Evolutionary conservation across 2,797 vertebrate species (phyloP).

Genomic region (Lycodopsis pacificus): DNA sequence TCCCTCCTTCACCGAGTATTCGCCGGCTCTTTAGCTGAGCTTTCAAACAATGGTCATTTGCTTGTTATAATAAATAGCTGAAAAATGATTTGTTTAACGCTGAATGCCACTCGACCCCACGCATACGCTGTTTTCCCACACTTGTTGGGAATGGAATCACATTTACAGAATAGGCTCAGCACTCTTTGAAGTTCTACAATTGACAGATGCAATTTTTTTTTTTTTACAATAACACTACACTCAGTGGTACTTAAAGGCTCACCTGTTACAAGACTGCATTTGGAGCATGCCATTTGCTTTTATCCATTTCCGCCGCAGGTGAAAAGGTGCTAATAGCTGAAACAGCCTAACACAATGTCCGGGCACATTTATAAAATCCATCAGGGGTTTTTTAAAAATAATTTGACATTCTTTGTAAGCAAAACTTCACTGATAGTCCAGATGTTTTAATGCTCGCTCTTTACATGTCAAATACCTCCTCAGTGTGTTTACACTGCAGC

Average conservation of each 20-base stretch:
- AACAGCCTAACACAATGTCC: not conserved
- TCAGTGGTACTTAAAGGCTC: slow-evolving; percentile 35
- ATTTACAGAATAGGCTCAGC: slow-evolving; percentile 22
- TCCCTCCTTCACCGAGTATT: not conserved
- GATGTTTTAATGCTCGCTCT: slow-evolving; percentile 4
- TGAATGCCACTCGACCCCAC: slow-evolving; percentile 16
- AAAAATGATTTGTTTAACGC: not conserved
- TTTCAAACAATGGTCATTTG: not conserved
- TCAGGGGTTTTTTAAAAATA: not conserved
- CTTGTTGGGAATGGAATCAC: slow-evolving; percentile 36
- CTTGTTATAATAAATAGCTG: not conserved
- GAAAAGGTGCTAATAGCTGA: slow-evolving; percentile 11
- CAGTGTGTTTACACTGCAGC: not conserved
- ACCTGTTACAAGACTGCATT: slow-evolving; percentile 33
- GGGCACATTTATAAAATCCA: not conserved
- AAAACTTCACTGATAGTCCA: not conserved
- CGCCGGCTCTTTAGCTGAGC: not conserved
- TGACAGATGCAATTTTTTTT: slow-evolving; percentile 9
- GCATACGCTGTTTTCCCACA: slow-evolving; percentile 8
- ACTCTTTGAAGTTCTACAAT: slow-evolving; percentile 37
- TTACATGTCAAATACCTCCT: not conserved
- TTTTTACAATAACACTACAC: slow-evolving; percentile 16
- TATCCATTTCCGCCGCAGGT: slow-evolving; percentile 20
- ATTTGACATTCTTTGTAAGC: not conserved
- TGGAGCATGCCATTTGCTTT: slow-evolving; percentile 32